Evolutionary conservation across 2,113 vertebrate species (phyloP).

Genomic region (Poeciliopsis occidentalis): DNA sequence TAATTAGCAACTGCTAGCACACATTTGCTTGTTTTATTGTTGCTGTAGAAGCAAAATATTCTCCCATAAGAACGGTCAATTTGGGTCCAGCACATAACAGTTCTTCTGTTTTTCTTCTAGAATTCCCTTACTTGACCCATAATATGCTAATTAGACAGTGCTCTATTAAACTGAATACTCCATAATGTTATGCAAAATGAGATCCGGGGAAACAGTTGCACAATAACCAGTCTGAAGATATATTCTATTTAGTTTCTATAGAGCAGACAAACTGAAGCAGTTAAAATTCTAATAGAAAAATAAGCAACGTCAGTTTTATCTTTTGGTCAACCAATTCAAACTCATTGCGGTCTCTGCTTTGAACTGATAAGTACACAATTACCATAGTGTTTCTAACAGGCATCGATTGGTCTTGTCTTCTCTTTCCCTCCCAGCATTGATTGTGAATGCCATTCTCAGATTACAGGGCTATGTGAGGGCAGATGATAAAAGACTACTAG

Average conservation of each 20-base stretch:
- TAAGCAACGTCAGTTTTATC: constrained; percentile 7
- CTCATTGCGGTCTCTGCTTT: constrained; percentile 42
- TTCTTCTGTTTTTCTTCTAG: neutral
- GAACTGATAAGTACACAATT: constrained; percentile 71
- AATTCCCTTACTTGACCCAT: constrained; percentile 4
- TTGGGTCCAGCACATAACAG: constrained; percentile 1
- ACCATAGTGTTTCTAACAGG: constrained; percentile 58
- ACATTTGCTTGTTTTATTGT: neutral
- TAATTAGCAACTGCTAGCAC: neutral
- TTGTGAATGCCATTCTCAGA: constrained; percentile 69
- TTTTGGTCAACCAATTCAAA: constrained; percentile 21
- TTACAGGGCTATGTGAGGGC: constrained; percentile 62
- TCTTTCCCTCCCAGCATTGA: constrained; percentile 65
- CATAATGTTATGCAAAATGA: neutral
- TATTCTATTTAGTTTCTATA: neutral
- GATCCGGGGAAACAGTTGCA: neutral
- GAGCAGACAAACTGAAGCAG: neutral
- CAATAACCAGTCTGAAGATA: neutral
- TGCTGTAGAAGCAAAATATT: neutral
- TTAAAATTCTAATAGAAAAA: neutral
- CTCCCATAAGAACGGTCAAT: neutral
- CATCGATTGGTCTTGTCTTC: constrained; percentile 72
- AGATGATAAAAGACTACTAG: constrained; percentile 55
- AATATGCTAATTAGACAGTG: constrained; percentile 6
- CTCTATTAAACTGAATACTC: neutral